Percentiles rank a stretch among this genome's conserved stretches.
Evolutionary conservation across 2,888 invertebrate genomes (phyloP).

Genomic region (Melikaiella ostensackeni): DNA sequence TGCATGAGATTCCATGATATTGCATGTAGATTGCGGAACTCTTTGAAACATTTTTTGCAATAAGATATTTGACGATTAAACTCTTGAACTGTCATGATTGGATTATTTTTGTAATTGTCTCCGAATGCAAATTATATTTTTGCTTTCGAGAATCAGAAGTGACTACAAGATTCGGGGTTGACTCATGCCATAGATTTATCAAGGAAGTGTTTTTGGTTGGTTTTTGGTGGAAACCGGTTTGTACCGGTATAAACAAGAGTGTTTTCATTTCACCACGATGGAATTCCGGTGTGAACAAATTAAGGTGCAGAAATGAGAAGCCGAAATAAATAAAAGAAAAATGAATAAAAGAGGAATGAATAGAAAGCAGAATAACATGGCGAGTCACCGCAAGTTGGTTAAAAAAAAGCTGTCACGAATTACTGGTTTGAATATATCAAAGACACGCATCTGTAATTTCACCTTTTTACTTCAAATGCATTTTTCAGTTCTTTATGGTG

Average conservation of each 20-base stretch:
- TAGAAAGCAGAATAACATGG: constrained; percentile 6
- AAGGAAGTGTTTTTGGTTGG: constrained; percentile 16
- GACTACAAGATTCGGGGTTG: not conserved
- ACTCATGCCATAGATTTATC: not conserved
- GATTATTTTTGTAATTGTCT: not conserved
- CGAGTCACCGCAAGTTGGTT: constrained; percentile 23
- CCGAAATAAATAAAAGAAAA: not conserved
- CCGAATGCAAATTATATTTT: not conserved
- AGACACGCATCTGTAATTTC: constrained; percentile 37
- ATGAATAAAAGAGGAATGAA: constrained; percentile 16
- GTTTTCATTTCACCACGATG: constrained; percentile 36
- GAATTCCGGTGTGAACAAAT: constrained; percentile 28
- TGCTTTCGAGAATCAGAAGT: not conserved
- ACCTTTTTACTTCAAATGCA: constrained; percentile 19
- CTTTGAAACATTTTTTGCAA: too few species aligned
- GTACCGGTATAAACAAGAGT: not conserved
- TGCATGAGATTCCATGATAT: too few species aligned
- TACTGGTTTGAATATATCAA: constrained; percentile 30
- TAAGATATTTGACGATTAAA: too few species aligned
- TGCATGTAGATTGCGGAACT: too few species aligned
- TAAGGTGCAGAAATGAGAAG: constrained; percentile 8
- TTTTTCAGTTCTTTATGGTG: not conserved
- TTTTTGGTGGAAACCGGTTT: constrained; percentile 27
- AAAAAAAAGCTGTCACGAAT: constrained; percentile 11
- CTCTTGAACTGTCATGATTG: too few species aligned